Conservation (phyloP, 2,888 invertebrate species). For the Apamea sordens region DNA sequence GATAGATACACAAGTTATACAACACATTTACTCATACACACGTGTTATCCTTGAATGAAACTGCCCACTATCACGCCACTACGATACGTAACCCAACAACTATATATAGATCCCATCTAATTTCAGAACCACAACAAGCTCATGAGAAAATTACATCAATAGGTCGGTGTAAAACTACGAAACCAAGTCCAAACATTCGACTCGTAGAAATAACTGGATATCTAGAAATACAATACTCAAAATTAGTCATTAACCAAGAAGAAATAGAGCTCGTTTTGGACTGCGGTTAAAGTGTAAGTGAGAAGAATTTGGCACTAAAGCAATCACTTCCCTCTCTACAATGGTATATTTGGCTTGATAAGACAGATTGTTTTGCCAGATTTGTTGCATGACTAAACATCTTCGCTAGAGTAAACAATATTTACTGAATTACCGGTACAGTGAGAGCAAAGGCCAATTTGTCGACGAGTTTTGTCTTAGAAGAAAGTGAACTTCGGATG, state of each 20-base stretch:
- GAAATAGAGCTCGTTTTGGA: slow-evolving; percentile 29
- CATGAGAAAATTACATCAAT: slow-evolving; percentile 26
- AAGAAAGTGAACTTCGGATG: background rate
- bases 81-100: slow-evolving; percentile 21
- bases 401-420: slow-evolving; percentile 35
- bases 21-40: slow-evolving; percentile 21
- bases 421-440: background rate
- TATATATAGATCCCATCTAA: slow-evolving; percentile 43
- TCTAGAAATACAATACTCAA: background rate
- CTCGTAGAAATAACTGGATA: slow-evolving; percentile 11
- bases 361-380: slow-evolving; percentile 47
- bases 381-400: slow-evolving; percentile 14
- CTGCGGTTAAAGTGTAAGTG: background rate
- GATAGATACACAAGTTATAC: background rate
- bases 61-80: slow-evolving; percentile 61
- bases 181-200: slow-evolving; percentile 15
- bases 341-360: slow-evolving; percentile 53
- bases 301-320: slow-evolving; percentile 53
- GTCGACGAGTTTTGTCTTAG: background rate
- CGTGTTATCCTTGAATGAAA: slow-evolving; percentile 49
- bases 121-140: slow-evolving; percentile 22
- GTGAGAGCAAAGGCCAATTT: background rate
- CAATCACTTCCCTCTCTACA: slow-evolving; percentile 37
- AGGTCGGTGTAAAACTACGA: slow-evolving; percentile 24
- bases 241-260: background rate